Evolutionary conservation across 2,797 vertebrate species (phyloP), one percentile per base, ranked within the genome.

Genomic region (Acanthis flammea): DNA sequence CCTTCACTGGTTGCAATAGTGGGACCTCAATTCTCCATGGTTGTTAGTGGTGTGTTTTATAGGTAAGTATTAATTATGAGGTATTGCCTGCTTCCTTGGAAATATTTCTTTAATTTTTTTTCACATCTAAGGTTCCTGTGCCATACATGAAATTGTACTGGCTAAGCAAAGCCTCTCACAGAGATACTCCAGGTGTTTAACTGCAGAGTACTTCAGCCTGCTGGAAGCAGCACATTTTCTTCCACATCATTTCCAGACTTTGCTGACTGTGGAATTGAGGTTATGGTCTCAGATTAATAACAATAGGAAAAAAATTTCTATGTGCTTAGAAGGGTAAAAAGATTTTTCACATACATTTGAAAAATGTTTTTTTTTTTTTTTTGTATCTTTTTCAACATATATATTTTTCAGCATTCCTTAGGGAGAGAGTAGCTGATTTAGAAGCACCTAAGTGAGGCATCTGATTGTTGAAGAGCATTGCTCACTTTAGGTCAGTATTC

Each of bases 11-110:
- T 99, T 66, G 98, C 99, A 0, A 66, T 99, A 67, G 97, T 99
- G 15, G 99, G 99, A 39, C 98, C 99, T 25, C 99, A 99, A 5
- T 97, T 99, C 10, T 99, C 99, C 9, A 99, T 99, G 99, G 99
- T 99, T 91, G 90, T 99, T 45, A 99, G 99, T 50, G 99, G 99
- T 2, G 76, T 99, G 14, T 94, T 99, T 94, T 99, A 99, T 97
- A 99, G 99, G 99, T 99, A 90, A 97, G 95, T 83, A 13, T 21
- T 71, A 9, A 48, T 62, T 28, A 10, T 65, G 33, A 45, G 4
- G 14, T 30, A 72, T 42, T 61, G 4, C 62, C 57, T 87, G 13
- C 73, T 86, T 77, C 28, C 17, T 91, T 50, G 57, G 45, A 85
- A 90, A 19, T 50, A 37, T 28, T 42, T 47, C 3, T 55, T 63